These are phyloP conservation scores for Illadopsis cleaveri DNA, from an alignment of 2,113 vertebrate species.

Conservation along the genomic window DNA sequence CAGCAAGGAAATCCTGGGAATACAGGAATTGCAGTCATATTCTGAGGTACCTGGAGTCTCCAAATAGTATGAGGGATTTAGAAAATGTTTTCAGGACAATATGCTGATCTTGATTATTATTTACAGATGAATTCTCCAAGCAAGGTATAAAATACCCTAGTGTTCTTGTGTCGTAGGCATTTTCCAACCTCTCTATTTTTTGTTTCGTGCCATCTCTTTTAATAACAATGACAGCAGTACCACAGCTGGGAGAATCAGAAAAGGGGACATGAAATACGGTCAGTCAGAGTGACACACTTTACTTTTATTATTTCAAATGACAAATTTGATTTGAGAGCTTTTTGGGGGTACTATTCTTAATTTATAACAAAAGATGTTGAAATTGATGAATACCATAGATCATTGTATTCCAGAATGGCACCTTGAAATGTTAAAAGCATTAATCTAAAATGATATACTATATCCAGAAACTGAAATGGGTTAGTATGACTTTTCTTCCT, in stretches of 20 bases:
- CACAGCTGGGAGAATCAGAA: not conserved
- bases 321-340: conserved; percentile 51
- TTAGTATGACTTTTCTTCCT: conserved; percentile 28
- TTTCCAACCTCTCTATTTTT: not conserved
- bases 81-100: not conserved
- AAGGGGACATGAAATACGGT: not conserved
- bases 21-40: not conserved
- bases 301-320: conserved; percentile 53
- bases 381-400: conserved; percentile 71
- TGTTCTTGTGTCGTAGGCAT: not conserved
- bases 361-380: conserved; percentile 59
- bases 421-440: conserved; percentile 73
- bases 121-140: not conserved
- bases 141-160: not conserved
- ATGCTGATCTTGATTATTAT: not conserved
- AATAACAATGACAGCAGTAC: not conserved
- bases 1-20: not conserved
- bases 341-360: conserved; percentile 52
- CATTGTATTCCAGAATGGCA: conserved; percentile 64
- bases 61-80: not conserved
- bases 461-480: conserved; percentile 51
- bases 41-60: not conserved
- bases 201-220: not conserved
- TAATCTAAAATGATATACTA: conserved; percentile 66
- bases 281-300: conserved; percentile 55